These are phyloP conservation scores for Gambusia yucatana DNA, from an alignment of 2,797 vertebrate genomes.

Conservation along the genomic window DNA sequence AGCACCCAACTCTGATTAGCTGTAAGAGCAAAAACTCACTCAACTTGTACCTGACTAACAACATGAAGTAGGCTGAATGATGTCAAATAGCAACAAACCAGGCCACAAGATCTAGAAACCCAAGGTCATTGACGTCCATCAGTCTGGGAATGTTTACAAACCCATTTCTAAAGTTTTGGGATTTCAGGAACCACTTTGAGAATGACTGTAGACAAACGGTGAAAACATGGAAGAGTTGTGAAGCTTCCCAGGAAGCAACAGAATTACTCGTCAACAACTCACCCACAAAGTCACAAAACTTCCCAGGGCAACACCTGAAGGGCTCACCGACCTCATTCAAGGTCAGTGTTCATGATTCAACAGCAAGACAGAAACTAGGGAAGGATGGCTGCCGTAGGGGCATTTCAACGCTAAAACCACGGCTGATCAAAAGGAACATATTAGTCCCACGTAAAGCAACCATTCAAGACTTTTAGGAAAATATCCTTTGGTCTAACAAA, in stretches of 20 bases:
- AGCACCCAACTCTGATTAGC: neutral
- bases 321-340: neutral
- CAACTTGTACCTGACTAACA: neutral
- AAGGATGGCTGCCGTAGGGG: neutral
- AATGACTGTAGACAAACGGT: neutral
- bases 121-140: neutral
- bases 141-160: neutral
- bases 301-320: neutral
- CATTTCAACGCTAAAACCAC: neutral
- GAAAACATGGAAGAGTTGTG: neutral
- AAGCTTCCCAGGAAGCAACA: neutral
- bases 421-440: neutral
- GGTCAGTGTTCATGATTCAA: neutral
- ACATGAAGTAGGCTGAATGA: neutral
- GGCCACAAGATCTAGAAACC: neutral
- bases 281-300: neutral
- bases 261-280: neutral
- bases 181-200: neutral
- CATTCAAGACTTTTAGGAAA: neutral
- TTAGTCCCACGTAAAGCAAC: neutral
- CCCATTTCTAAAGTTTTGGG: neutral
- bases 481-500: neutral
- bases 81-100: neutral
- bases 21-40: neutral
- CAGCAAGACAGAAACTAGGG: neutral